Conservation (phyloP, 2,888 invertebrate genomes). For the Idaea straminata region DNA sequence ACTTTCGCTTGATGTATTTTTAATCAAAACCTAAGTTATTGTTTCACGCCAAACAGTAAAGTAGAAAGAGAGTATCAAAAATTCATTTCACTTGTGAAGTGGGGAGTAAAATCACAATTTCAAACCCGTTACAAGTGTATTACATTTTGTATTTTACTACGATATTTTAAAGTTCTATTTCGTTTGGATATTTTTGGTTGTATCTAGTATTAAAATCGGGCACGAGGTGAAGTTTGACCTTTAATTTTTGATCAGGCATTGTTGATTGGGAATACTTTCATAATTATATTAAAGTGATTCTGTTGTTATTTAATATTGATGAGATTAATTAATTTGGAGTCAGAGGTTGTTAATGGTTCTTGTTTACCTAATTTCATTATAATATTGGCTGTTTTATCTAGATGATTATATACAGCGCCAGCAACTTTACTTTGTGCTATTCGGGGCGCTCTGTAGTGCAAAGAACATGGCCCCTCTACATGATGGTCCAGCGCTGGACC, state of each 20-base stretch:
- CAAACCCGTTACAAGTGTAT: constrained; percentile 38
- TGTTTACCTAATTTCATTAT: neutral
- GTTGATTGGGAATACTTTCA: neutral
- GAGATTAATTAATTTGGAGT: constrained; percentile 12
- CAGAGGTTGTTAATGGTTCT: neutral
- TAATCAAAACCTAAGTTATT: constrained; percentile 30
- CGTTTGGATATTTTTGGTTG: constrained; percentile 25
- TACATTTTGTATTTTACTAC: constrained; percentile 50
- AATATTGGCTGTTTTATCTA: too few species aligned
- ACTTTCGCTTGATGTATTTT: constrained; percentile 21
- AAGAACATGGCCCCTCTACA: too few species aligned
- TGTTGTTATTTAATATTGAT: neutral
- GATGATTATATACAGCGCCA: too few species aligned
- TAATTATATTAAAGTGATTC: neutral
- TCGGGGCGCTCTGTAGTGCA: too few species aligned
- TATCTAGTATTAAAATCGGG: constrained; percentile 11
- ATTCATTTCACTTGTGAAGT: constrained; percentile 44
- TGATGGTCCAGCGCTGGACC: too few species aligned
- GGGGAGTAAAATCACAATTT: constrained; percentile 37
- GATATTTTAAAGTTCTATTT: constrained; percentile 47
- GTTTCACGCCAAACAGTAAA: constrained; percentile 44
- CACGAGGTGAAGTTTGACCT: constrained; percentile 4
- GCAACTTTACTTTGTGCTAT: too few species aligned
- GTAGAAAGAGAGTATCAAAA: constrained; percentile 43
- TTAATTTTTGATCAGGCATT: constrained; percentile 3